Base-by-base conservation (phyloP, 2,888 invertebrate species). In the Polyommatus icarus region DNA sequence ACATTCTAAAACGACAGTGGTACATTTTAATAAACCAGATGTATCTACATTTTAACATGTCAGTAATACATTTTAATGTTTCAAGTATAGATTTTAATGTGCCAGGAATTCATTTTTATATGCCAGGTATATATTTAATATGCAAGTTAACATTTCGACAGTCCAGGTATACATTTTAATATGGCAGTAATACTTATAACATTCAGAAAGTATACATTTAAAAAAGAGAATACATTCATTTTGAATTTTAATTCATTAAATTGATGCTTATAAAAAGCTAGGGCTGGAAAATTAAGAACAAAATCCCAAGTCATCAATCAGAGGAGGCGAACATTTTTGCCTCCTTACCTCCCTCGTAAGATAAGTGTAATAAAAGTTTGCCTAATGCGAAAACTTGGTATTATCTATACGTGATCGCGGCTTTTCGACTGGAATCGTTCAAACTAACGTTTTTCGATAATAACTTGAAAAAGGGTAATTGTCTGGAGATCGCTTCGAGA, bases 321-420 rank as follows among this genome's bases (percentile, higher is more conserved):
- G 78, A 57, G 77, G 59, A 72, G 78, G 78, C 79, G 80, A 76
- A 81, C 79, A 82, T 81, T 82, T 82, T 82, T 82, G 80, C 76
- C 80, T 50, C 77, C 77, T 76, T 80, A 88, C 88, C 88, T 87
- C 87, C 86, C 87, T 84, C 84, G 85, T 84, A 85, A 91, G 92
- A 92, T 93, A 92, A 92, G 90, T 91, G 92, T 93, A 93, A 92
- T 93, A 93, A 93, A 93, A 93, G 93, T 93, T 92, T 80, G 81
- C 83, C 87, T 93, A 93, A 93, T 92, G 93, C 86, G 88, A 87
- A 93, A 93, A 93, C 91, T 93, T 93, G 84, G 89, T 92, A 91
- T 92, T 93, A 93, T 93, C 93, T 84, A 90, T 91, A 93, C 93
- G 93, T 93, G 93, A 93, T 93, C 93, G 90, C 89, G 91, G 90